Evolutionary conservation across 2,888 invertebrate genomes (phyloP).

Genomic region (Phortica okadai): DNA sequence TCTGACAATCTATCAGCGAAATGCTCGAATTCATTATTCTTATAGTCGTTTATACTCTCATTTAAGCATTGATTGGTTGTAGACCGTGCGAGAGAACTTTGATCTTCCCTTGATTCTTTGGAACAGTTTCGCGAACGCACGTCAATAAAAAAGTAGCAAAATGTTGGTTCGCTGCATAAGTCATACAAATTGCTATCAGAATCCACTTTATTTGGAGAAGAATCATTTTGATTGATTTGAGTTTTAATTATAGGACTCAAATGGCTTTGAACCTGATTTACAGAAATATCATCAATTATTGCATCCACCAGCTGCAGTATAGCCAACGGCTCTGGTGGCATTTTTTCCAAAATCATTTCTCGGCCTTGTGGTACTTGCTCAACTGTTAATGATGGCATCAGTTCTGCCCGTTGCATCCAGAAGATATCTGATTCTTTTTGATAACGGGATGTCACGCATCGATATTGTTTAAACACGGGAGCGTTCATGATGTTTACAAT

Average conservation of each 20-base stretch:
- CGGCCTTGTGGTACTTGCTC: slow-evolving; percentile 37
- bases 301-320: slow-evolving; percentile 55
- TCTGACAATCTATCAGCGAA: neutral
- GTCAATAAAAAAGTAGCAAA: slow-evolving; percentile 59
- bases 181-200: slow-evolving; percentile 5
- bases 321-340: slow-evolving; percentile 54
- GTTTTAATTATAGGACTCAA: neutral
- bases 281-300: slow-evolving; percentile 9
- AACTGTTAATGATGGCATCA: slow-evolving; percentile 40
- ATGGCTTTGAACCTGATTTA: neutral
- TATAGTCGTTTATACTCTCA: slow-evolving; percentile 40
- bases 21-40: neutral
- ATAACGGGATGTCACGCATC: slow-evolving; percentile 41
- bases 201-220: neutral
- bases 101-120: slow-evolving; percentile 24
- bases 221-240: neutral
- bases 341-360: slow-evolving; percentile 43
- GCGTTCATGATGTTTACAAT: slow-evolving; percentile 60
- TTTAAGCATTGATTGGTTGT: slow-evolving; percentile 44
- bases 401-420: slow-evolving; percentile 40
- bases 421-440: slow-evolving; percentile 23
- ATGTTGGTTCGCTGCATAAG: slow-evolving; percentile 43
- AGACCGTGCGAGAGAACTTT: slow-evolving; percentile 23
- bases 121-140: slow-evolving; percentile 48
- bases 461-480: slow-evolving; percentile 57